A percentile compares a stretch with the other conserved stretches of the same genome.
Evolutionary conservation across 23 tunicate genomes (phyloP).

Genomic region (Halocynthia roretzi): DNA sequence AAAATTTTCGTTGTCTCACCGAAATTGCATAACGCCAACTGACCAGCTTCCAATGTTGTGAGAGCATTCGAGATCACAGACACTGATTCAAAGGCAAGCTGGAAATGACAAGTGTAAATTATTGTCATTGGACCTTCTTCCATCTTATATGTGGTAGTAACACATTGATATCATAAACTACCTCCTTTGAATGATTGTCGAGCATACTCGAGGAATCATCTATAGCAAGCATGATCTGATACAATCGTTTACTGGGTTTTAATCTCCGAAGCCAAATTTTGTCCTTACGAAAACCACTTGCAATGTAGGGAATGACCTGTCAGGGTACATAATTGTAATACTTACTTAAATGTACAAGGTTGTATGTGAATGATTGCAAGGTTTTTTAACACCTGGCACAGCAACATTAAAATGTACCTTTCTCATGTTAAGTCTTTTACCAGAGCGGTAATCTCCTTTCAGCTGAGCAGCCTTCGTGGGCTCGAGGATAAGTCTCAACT

Average conservation of each 20-base stretch:
- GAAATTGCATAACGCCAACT: slow-evolving; percentile 68
- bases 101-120: background rate
- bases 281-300: slow-evolving; percentile 91
- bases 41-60: slow-evolving; percentile 78
- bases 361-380: background rate
- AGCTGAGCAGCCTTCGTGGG: slow-evolving; percentile 88
- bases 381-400: background rate
- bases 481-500: slow-evolving; percentile 84
- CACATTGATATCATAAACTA: background rate
- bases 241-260: slow-evolving; percentile 79
- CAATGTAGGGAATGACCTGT: slow-evolving; percentile 88
- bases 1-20: slow-evolving; percentile 66
- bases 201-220: slow-evolving; percentile 93
- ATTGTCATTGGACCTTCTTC: too few relatives aligned
- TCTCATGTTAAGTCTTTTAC: slow-evolving; percentile 90
- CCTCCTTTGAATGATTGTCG: slow-evolving; percentile 93
- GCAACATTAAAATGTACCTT: slow-evolving; percentile 28
- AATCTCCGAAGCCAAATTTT: slow-evolving; percentile 94
- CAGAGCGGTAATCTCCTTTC: slow-evolving; percentile 88
- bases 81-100: slow-evolving; percentile 95
- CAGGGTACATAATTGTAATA: background rate
- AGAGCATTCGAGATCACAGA: slow-evolving; percentile 84
- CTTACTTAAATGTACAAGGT: background rate
- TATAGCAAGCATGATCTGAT: slow-evolving; percentile 90
- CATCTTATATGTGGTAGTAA: too few relatives aligned